A percentile compares a stretch with the other conserved stretches of the same genome.
phyloP scores from a whole-genome alignment of 2,888 invertebrate species.

The Perizoma affinitatum region DNA sequence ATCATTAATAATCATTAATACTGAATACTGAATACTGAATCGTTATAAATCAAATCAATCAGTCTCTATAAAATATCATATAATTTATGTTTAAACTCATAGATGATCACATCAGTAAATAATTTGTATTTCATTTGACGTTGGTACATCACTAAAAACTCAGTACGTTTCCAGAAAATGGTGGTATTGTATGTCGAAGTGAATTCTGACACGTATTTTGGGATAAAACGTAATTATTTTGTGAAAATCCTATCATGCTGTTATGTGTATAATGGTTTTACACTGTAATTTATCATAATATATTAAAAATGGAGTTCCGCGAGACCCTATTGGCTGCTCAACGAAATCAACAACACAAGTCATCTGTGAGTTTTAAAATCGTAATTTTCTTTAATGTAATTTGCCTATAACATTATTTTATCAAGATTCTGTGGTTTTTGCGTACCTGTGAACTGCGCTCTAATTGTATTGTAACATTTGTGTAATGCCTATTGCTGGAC shows the following conservation, averaged over 20 bases:
- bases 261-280: conserved; percentile 38
- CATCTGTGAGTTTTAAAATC: conserved; percentile 74
- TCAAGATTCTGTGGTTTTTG: not conserved
- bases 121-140: not conserved
- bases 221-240: conserved; percentile 67
- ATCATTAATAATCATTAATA: too few species aligned
- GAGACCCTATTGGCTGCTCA: conserved; percentile 79
- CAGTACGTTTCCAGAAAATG: conserved; percentile 83
- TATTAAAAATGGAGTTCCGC: conserved; percentile 72
- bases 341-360: conserved; percentile 81
- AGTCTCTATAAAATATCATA: too few species aligned
- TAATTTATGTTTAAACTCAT: too few species aligned
- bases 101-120: too few species aligned
- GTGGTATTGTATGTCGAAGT: conserved; percentile 72
- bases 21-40: too few species aligned
- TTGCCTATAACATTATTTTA: conserved; percentile 27
- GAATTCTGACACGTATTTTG: conserved; percentile 78
- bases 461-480: not conserved
- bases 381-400: conserved; percentile 31
- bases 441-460: not conserved
- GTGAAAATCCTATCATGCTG: conserved; percentile 57
- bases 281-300: conserved; percentile 27
- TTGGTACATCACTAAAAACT: conserved; percentile 39
- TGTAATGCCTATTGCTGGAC: not conserved
- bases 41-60: too few species aligned